These are phyloP conservation scores for Anoplius nigerrimus DNA, from an alignment of 2,888 invertebrate genomes.

Conservation along the genomic window DNA sequence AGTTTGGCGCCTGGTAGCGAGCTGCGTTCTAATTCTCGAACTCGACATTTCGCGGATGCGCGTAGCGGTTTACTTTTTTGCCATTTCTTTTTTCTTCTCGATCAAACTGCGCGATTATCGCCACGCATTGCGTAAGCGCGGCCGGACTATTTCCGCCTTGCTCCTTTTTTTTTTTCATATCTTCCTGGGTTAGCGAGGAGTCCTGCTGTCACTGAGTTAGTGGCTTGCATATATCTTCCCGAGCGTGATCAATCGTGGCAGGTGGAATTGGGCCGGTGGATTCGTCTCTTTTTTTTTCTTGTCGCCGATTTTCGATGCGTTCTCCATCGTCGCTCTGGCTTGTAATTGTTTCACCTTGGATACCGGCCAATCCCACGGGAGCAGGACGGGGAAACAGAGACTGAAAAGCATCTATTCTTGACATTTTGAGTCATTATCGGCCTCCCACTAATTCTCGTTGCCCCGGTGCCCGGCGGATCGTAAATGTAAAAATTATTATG, in stretches of 20 bases:
- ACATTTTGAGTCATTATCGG: background rate
- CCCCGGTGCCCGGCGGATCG: background rate
- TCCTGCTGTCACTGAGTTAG: no score
- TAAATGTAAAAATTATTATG: no score
- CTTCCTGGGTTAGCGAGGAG: no score
- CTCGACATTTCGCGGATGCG: no score
- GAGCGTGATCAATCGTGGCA: no score
- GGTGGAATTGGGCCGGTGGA: background rate
- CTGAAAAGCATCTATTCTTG: conserved; percentile 5
- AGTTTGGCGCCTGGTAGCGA: no score
- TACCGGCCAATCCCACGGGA: background rate
- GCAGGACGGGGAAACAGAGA: background rate
- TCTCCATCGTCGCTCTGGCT: background rate
- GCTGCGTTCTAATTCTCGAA: no score
- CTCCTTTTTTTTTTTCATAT: no score
- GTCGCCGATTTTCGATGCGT: background rate
- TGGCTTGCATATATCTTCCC: no score
- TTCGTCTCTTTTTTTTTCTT: background rate
- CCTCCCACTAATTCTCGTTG: background rate
- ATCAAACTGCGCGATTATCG: no score
- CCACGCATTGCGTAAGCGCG: no score
- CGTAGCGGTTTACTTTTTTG: background rate
- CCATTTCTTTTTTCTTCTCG: background rate
- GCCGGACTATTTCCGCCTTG: no score
- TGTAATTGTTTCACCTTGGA: conserved; percentile 16